Evolutionary conservation across 2,113 vertebrate genomes (phyloP), one percentile per base, ranked within the genome.

Genomic region (Otolemur garnettii): DNA sequence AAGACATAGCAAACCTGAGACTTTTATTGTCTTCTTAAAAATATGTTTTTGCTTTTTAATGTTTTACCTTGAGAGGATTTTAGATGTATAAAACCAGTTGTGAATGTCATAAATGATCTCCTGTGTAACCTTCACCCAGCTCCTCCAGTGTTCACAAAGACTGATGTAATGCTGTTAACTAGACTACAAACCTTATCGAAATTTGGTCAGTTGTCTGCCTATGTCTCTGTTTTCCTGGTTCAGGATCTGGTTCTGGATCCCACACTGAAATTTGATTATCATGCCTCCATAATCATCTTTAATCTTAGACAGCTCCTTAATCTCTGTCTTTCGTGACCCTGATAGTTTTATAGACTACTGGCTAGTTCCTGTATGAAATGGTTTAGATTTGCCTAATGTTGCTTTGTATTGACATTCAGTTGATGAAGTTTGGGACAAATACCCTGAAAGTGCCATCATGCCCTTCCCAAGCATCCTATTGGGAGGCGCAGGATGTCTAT

Each of bases 401-500:
- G 82, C 59, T 79, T 81, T 28, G 5, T 28, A 66, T 35, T n/a
- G 78, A 11, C 5, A 30, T 57, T 55, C 45, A 7, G n/a, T 50
- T 10, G 18, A 6, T 19, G 7, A 11, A 2, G 28, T 18, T 66
- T 1, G 4, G 9, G n/a, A 12, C 0, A 24, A 18, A 57, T 11
- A 4, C 24, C 19, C 3, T 66, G 30, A 21, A 83, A 13, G 57
- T 0, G 10, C 22, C 12, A 3, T 1, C 7, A 42, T 57, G n/a
- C 35, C 33, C 6, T 55, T 14, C 33, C 30, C 30, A 30, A 7
- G 4, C 3, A 1, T 19, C 4, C 0, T 28, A n/a, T 3, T 59
- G 45, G 14, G 84, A 45, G 21, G 22, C 28, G 4, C 7, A 0
- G 1, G 28, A 6, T 4, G 4, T 13, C 2, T 4, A 0, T 1